Conservation (phyloP, 2,113 vertebrate genomes). For the Petrocephalus zakoni region DNA sequence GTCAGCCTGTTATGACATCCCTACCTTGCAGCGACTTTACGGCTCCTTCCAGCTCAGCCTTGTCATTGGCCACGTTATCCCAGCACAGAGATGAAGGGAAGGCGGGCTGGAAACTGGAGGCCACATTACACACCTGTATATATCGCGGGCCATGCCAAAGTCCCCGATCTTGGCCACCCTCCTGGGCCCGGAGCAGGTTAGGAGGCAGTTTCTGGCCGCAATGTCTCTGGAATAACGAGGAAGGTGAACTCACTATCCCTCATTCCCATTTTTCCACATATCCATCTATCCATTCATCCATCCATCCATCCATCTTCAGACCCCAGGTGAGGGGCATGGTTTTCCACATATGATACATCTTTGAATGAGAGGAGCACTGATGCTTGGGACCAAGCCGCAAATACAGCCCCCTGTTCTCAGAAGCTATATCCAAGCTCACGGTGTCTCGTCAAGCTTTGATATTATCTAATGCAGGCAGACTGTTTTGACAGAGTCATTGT, state of each 20-base stretch:
- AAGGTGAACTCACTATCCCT: neutral
- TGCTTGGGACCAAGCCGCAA: neutral
- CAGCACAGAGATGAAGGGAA: neutral
- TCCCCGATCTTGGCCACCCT: conserved; percentile 85
- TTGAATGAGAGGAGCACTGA: neutral
- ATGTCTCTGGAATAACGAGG: conserved; percentile 69
- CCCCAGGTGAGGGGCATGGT: neutral
- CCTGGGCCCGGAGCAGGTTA: conserved; percentile 71
- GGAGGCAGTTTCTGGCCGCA: conserved; percentile 83
- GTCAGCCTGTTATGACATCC: neutral
- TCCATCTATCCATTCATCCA: neutral
- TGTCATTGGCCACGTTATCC: neutral
- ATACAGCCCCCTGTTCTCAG: neutral
- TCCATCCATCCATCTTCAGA: neutral
- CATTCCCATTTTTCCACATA: neutral
- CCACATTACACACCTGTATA: conserved; percentile 67
- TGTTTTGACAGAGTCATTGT: neutral
- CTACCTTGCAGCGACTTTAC: neutral
- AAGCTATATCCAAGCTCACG: neutral
- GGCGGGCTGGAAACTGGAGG: neutral
- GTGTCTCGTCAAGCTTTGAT: neutral
- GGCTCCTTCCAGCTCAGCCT: neutral
- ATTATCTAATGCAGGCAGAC: neutral
- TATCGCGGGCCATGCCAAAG: conserved; percentile 88
- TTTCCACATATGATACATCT: neutral